Evolutionary conservation across 1,140 invertebrate species (phyloP), one percentile per base, ranked within the genome.

Genomic region (Drosophila kepulauana): DNA sequence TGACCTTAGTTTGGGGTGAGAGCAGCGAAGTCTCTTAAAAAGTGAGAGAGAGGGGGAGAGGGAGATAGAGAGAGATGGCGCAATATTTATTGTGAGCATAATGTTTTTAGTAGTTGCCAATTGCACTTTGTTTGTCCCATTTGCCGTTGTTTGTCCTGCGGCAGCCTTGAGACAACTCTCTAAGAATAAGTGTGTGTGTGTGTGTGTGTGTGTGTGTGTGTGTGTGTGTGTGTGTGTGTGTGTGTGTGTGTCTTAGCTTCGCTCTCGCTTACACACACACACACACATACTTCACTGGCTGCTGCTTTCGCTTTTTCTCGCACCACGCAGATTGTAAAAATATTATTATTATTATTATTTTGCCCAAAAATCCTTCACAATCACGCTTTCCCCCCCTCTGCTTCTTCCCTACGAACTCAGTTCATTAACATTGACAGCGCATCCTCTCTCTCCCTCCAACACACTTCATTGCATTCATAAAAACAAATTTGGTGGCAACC

Each of bases 361-460:
- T 46, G 41, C 5, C 45, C 10, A 35, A 62, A 49, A 16, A 13
- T 8, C 7, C 28, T 5, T 11, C 6, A 8, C 30, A 41, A 16
- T 8, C 20, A 1, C 16, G 11, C 20, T 3, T 7, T 6, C 6
- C 28, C 41, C n/a, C 6, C 25, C 28, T 35, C 2, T 5, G 25
- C 1, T 33, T 11, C 15, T 20, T 35, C 5, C 35, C 6, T 0
- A 1, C 7, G 4, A 51, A 51, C 20, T 52, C 70, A 73, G 56
- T 73, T 73, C 64, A 73, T 68, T 73, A 73, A 67, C 70, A 73
- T 74, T 61, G 64, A 16, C 41, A 61, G 11, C 15, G 2, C 15
- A 5, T 48, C 16, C 56, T 5, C 15, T 11, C 25, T 2, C 25
- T 11, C 2, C n/a, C 10, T 0, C 4, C 35, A 25, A 25, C 20